Evolutionary conservation across 2,888 invertebrate genomes (phyloP).

Genomic region (Tortrix viridana): DNA sequence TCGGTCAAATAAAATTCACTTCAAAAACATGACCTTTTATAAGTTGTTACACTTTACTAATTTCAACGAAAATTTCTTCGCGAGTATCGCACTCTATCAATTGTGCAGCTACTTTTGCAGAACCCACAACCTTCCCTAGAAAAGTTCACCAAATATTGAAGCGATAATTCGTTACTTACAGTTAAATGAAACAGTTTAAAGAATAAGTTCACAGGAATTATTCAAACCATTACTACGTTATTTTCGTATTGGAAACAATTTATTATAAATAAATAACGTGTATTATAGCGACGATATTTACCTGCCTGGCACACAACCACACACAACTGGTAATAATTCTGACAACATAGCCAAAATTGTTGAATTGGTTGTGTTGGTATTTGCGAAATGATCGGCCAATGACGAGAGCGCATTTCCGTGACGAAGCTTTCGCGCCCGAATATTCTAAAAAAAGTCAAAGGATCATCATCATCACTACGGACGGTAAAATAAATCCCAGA

Average conservation of each 20-base stretch:
- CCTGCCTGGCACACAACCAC: slow-evolving; percentile 76
- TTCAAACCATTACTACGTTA: slow-evolving; percentile 58
- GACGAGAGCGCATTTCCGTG: slow-evolving; percentile 54
- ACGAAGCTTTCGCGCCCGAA: slow-evolving; percentile 79
- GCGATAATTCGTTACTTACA: slow-evolving; percentile 63
- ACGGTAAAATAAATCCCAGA: too few species aligned
- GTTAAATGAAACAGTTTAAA: slow-evolving; percentile 52
- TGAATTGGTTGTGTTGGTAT: slow-evolving; percentile 69
- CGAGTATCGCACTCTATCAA: slow-evolving; percentile 76
- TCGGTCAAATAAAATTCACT: slow-evolving; percentile 35
- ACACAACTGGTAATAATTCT: slow-evolving; percentile 78
- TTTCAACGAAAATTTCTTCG: slow-evolving; percentile 65
- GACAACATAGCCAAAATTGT: slow-evolving; percentile 78
- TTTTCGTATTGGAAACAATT: slow-evolving; percentile 64
- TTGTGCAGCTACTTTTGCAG: slow-evolving; percentile 81
- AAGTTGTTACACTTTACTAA: slow-evolving; percentile 42
- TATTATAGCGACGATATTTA: slow-evolving; percentile 76
- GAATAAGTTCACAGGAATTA: slow-evolving; percentile 55
- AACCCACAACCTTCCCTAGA: slow-evolving; percentile 77
- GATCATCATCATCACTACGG: slow-evolving; percentile 45
- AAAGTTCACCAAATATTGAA: slow-evolving; percentile 76
- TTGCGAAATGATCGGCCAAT: slow-evolving; percentile 67
- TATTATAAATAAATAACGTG: slow-evolving; percentile 75
- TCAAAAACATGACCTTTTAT: slow-evolving; percentile 39
- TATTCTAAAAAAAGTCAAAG: slow-evolving; percentile 63